phyloP scores from a whole-genome alignment of 2,113 vertebrate species.

The Lagenorhynchus albirostris region DNA sequence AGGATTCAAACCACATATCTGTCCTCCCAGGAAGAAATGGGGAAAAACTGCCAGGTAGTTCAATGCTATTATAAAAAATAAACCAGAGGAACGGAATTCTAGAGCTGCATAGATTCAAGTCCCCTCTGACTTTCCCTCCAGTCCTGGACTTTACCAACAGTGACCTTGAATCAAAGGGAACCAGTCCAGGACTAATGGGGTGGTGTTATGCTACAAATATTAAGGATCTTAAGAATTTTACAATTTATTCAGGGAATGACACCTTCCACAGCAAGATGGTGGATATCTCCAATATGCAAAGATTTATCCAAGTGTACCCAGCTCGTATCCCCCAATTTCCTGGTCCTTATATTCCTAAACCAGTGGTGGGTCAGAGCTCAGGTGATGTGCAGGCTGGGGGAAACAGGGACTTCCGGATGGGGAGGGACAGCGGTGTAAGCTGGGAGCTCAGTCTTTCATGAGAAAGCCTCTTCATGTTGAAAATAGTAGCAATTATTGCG shows the following conservation, averaged over 20 bases:
- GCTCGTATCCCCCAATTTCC: neutral
- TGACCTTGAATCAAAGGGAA: neutral
- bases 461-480: neutral
- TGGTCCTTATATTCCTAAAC: neutral
- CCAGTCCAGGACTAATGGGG: neutral
- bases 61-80: neutral
- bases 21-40: conserved; percentile 29
- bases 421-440: neutral
- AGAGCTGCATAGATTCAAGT: neutral
- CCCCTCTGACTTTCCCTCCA: neutral
- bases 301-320: neutral
- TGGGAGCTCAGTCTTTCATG: neutral
- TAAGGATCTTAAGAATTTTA: neutral
- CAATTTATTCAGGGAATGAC: neutral
- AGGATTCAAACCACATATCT: conserved; percentile 26
- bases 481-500: neutral
- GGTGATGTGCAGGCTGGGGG: neutral
- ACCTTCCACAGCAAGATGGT: neutral
- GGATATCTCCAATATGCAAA: neutral
- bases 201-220: neutral
- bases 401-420: neutral
- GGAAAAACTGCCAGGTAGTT: neutral
- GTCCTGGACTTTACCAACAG: neutral
- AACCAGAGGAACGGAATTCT: neutral
- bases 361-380: neutral